phyloP scores from a whole-genome alignment of 2,888 invertebrate genomes.

The Augochlorella aurata region DNA sequence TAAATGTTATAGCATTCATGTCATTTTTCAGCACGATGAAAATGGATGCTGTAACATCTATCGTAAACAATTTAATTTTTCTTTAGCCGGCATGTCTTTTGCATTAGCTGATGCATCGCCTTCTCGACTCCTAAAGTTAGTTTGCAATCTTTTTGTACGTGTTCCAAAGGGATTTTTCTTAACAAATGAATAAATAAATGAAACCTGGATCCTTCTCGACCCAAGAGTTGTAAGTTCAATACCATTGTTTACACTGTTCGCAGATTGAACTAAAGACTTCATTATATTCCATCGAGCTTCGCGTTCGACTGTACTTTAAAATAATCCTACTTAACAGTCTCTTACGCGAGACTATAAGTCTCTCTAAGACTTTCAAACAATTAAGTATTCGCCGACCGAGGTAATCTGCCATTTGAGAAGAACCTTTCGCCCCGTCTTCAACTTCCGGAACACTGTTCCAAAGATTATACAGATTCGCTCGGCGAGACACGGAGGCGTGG shows the following conservation, averaged over 20 bases:
- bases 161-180: no score
- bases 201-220: no score
- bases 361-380: background rate
- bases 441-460: background rate
- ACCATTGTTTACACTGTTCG: background rate
- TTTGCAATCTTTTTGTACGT: no score
- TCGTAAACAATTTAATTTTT: no score
- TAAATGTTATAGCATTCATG: no score
- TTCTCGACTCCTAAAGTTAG: no score
- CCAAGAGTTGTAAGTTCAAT: background rate
- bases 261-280: background rate
- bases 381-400: background rate
- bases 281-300: background rate
- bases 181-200: no score
- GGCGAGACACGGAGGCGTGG: background rate
- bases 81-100: no score
- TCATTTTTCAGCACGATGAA: no score
- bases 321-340: background rate
- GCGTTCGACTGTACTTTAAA: background rate
- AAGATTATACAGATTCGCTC: background rate
- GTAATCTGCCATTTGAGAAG: background rate
- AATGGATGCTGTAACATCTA: no score
- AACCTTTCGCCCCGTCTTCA: background rate
- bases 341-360: background rate
- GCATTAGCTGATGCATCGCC: no score